phyloP scores from a whole-genome alignment of 2,113 vertebrate genomes.

The Ellobius talpinus region DNA sequence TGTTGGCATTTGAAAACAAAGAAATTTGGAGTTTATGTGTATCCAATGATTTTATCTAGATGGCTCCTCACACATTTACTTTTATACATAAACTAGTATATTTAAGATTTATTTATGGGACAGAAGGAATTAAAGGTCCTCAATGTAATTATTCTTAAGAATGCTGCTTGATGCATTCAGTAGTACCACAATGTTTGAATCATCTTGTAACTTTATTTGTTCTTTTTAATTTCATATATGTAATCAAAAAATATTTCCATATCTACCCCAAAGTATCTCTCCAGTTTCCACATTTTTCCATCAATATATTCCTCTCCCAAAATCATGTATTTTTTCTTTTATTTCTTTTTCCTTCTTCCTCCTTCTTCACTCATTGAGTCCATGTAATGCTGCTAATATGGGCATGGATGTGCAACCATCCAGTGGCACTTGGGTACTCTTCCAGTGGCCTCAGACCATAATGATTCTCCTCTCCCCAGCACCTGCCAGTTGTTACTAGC shows the following conservation, averaged over 20 bases:
- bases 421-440: background rate
- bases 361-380: background rate
- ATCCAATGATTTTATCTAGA: conserved; percentile 7
- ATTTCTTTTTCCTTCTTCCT: background rate
- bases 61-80: background rate
- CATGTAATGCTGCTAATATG: background rate
- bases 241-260: background rate
- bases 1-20: background rate
- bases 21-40: background rate
- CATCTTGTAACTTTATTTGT: background rate
- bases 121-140: background rate
- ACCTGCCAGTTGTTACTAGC: background rate
- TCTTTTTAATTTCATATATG: background rate
- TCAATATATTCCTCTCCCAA: background rate
- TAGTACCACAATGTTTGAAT: background rate
- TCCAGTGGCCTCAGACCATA: background rate
- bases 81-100: background rate
- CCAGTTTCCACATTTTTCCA: background rate
- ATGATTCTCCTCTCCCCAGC: background rate
- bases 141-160: background rate
- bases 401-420: too few relatives aligned
- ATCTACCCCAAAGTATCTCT: background rate
- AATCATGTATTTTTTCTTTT: fast-evolving
- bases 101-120: background rate
- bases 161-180: background rate